phyloP scores from a whole-genome alignment of 2,888 invertebrate species.

The Amiota communis region DNA sequence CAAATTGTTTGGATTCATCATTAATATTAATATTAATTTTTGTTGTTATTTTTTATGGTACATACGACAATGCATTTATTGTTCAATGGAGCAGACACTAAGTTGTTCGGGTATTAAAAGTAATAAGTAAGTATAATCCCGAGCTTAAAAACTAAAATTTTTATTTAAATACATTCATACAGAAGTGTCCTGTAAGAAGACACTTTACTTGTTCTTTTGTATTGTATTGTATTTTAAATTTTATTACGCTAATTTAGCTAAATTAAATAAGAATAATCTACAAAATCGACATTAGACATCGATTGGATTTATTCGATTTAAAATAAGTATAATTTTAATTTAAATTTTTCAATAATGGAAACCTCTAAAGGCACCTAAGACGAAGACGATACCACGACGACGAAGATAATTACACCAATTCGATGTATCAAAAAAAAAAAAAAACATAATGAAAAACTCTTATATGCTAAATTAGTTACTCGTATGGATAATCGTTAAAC shows the following conservation, averaged over 20 bases:
- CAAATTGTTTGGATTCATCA: no score
- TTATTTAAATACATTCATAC: no score
- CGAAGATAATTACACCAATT: no score
- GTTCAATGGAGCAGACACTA: no score
- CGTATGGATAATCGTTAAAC: neutral
- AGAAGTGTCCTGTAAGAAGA: constrained; percentile 1
- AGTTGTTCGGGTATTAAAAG: no score
- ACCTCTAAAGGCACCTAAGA: constrained; percentile 12
- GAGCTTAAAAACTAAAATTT: constrained; percentile 9
- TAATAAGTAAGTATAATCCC: no score
- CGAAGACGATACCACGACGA: neutral
- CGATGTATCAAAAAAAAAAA: no score
- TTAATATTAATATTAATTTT: no score
- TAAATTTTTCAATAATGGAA: neutral
- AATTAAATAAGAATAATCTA: neutral
- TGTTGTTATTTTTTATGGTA: no score
- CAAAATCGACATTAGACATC: no score
- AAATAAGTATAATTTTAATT: neutral
- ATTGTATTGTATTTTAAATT: neutral
- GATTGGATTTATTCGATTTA: neutral
- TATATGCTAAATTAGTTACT: neutral
- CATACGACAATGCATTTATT: no score
- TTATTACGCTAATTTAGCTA: neutral
- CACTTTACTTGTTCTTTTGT: neutral
- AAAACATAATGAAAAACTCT: constrained; percentile 8